Evolutionary conservation across 2,113 vertebrate species (phyloP), one percentile per base, ranked within the genome.

Genomic region (Physeter macrocephalus): DNA sequence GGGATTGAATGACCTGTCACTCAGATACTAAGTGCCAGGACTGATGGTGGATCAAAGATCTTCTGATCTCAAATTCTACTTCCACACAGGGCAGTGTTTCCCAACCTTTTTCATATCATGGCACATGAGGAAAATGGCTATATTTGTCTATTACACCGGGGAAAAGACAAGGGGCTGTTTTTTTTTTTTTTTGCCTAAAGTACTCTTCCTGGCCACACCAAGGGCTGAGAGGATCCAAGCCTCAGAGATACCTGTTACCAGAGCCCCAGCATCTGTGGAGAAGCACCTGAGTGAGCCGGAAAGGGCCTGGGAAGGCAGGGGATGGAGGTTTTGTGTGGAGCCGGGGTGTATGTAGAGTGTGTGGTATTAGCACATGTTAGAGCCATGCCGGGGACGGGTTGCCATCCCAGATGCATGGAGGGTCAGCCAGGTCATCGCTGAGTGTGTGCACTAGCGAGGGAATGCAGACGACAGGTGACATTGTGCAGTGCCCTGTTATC

Each of bases 401-500:
- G 0, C 0, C 0, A 23, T 66, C n/a, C 43, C 78, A 78, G 25
- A 6, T 12, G 4, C n/a, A 5, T 9, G 25, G n/a, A 69, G 4
- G 31, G 41, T 57, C 31, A 39, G 21, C 39, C 41, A 61, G 39
- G 52, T 72, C 20, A 46, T 21, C 29, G 23, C 46, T 12, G 61
- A 46, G 39, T 5, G 0, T 25, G 17, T 67, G 54, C 25, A 23
- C 57, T 1, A 1, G 27, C 0, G 0, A 20, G 8, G 21, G 4
- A 3, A 14, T 27, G 18, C 21, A 9, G 52, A 49, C 41, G 21
- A 0, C 13, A 11, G 21, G 72, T 4, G 29, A n/a, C 3, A 1
- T 8, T 0, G 6, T 25, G 14, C n/a, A 6, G 1, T 8, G 39
- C 6, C 8, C 23, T 13, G 6, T 0, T 0, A 0, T 41, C 61